Evolutionary conservation across 2,113 vertebrate species (phyloP), one percentile per base, ranked within the genome.

Genomic region (Microcebus jonahi): DNA sequence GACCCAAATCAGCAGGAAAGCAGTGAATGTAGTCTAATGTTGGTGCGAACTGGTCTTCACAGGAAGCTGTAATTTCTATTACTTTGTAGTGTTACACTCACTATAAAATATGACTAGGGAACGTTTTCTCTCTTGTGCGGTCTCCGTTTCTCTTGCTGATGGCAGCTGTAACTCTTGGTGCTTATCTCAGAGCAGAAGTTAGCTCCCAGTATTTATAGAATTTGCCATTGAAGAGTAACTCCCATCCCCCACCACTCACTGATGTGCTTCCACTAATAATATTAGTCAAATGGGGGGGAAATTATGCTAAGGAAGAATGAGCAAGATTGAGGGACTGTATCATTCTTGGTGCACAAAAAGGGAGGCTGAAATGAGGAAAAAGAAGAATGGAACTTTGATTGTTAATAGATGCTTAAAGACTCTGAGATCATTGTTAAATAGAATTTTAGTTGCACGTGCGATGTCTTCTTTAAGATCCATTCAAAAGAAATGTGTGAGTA

Each of bases 371-470:
- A 97, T 18, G 14, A 84, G 85, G 90, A 55, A 76, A 90, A 90
- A 73, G 95, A 96, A 98, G 98, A 97, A 96, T 97, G 95, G 96
- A 92, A 97, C 89, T 98, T 94, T 94, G 98, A 97, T 98, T 95
- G 95, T 98, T 90, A 89, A 97, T 98, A 96, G 97, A 97, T 97
- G 98, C 98, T 97, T 96, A 94, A 97, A 97, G 97, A 97, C 95
- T 29, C 61, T 79, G 96, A 96, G 82, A 88, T 95, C 83, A 90
- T 59, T 95, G 94, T 31, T 70, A 87, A 93, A 34, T n/a, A 25
- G 6, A 18, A 13, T 59, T 53, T 36, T 14, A 12, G 84, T 65
- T 89, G 92, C 96, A 70, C 59, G 23, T 93, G 87, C 20, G 12
- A 1, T 0, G 0, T 88, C 83, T 2, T 6, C 55, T 18, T 68